Evolutionary conservation across 53 echinoderm and acorn worm species (phyloP), one percentile per base, ranked within the genome.

Genomic region (Antedon mediterranea): DNA sequence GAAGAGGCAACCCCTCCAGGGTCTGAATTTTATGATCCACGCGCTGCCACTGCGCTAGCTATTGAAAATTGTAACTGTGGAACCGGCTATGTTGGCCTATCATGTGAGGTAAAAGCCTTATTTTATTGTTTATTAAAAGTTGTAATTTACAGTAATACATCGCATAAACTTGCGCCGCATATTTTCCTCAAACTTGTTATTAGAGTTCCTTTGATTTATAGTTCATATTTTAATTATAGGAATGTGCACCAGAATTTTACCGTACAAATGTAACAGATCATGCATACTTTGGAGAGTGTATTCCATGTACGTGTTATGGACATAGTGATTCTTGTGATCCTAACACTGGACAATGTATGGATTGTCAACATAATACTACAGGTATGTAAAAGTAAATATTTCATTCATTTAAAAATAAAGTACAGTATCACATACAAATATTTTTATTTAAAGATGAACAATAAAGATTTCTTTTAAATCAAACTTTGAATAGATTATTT

Each of bases 31-130:
- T 94, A 86, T 71, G 73, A 86, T 75, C 74, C 84, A 31, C 28
- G 23, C 29, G 89, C 85, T 70, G 71, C 78, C 34, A 80, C 79
- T 73, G 89, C 95, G n/a, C 83, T 87, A 43, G 82, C 91, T 43
- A 91, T 94, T 20, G 95, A 94, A 72, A 77, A 89, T 75, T 94
- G 95, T 32, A 79, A 41, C 43, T 92, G 92, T 81, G 89, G 92
- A 3, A 74, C 72, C 41, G 89, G 81, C 14, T 97, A 97, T 70
- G 26, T 70, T 11, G 97, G 97, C 28, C 84, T 82, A 5, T 92
- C 92, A 28, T 92, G 93, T 82, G 89, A 92, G 93, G 93, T 92
- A 86, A 30, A 71, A 74, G 14, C 77, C 28, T 30, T 6, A 4
- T 6, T 11, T 37, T 37, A 6, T 37, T 6, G 37, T 37, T 37